Conservation (phyloP, 2,888 invertebrate genomes). For the Scaptomyza parva region DNA sequence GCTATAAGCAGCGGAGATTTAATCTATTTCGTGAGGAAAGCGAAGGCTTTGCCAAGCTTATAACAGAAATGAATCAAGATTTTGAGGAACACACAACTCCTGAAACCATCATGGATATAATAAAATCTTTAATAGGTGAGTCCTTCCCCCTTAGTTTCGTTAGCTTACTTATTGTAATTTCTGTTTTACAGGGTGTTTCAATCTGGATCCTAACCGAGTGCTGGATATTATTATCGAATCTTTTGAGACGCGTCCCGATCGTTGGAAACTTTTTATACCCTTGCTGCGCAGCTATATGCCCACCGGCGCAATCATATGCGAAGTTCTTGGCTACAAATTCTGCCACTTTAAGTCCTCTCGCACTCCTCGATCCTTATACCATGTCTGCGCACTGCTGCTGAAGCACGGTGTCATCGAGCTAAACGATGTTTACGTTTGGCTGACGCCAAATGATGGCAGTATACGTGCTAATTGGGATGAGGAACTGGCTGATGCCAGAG, state of each 20-base stretch:
- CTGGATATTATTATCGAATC: slow-evolving; percentile 98
- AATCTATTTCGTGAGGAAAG: slow-evolving; percentile 99
- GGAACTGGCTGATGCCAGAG: slow-evolving; percentile 92
- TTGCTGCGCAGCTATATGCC: slow-evolving; percentile 95
- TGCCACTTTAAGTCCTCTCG: slow-evolving; percentile 87
- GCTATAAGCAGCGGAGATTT: slow-evolving; percentile 99
- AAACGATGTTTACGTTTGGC: slow-evolving; percentile 95
- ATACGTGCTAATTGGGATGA: slow-evolving; percentile 93
- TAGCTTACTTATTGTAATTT: background rate
- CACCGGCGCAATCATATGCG: slow-evolving; percentile 94
- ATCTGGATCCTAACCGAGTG: slow-evolving; percentile 99
- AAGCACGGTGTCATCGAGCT: slow-evolving; percentile 94
- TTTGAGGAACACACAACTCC: slow-evolving; percentile 85
- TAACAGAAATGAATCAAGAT: slow-evolving; percentile 96
- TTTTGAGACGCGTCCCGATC: slow-evolving; percentile 94
- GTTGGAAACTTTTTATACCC: slow-evolving; percentile 93
- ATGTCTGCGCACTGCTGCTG: slow-evolving; percentile 94
- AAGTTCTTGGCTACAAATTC: slow-evolving; percentile 97
- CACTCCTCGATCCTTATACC: slow-evolving; percentile 94
- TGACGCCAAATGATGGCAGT: slow-evolving; percentile 93
- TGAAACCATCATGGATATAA: slow-evolving; percentile 92
- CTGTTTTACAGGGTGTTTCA: slow-evolving; percentile 94
- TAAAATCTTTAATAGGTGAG: slow-evolving; percentile 96
- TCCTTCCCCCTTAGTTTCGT: background rate
- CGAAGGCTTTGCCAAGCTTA: slow-evolving; percentile 98